Conservation (phyloP, 2,113 vertebrate species). For the Sylvicapra grimmia region DNA sequence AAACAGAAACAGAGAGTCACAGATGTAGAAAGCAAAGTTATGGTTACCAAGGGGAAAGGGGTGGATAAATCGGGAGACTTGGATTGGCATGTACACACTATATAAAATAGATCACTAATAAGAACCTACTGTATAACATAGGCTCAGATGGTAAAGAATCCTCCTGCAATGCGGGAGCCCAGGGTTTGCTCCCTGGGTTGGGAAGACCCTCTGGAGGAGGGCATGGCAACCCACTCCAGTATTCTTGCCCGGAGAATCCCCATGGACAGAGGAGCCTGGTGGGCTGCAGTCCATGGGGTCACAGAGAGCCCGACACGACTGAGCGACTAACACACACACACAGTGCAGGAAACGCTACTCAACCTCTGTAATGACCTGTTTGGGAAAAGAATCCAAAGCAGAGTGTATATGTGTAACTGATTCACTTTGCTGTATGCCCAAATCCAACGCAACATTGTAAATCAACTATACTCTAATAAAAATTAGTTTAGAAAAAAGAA, state of each 20-base stretch:
- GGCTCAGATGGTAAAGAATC: neutral
- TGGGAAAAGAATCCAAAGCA: neutral
- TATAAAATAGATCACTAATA: neutral
- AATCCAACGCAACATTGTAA: neutral
- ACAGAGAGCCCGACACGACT: neutral
- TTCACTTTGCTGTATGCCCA: neutral
- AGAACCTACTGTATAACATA: neutral
- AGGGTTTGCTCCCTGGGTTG: neutral
- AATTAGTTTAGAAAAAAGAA: neutral
- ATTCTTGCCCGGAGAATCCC: too few species aligned
- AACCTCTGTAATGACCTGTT: neutral
- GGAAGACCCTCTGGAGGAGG: neutral
- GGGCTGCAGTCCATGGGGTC: too few species aligned
- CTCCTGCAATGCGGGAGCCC: accelerated
- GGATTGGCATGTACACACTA: neutral
- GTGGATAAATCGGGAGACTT: neutral
- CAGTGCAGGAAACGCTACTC: neutral
- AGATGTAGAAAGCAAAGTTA: neutral
- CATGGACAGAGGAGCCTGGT: too few species aligned
- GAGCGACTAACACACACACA: neutral
- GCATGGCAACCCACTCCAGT: too few species aligned
- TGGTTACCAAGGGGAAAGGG: neutral
- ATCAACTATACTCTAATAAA: neutral
- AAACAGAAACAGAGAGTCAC: neutral
- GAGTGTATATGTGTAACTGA: neutral